Evolutionary conservation across 2,113 vertebrate genomes (phyloP).

Genomic region (Anseranas semipalmata): DNA sequence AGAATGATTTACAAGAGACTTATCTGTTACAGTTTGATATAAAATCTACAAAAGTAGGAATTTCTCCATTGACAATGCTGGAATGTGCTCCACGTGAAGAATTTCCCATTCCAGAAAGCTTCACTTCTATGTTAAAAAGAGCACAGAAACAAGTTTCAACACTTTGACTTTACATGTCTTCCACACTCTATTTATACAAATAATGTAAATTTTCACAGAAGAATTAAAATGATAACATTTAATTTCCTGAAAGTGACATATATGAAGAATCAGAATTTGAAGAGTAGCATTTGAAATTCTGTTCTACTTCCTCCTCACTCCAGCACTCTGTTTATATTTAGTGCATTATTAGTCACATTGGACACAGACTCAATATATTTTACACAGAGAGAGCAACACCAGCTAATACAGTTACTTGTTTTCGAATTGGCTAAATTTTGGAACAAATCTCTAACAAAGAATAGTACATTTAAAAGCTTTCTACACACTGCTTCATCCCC

Average conservation of each 20-base stretch:
- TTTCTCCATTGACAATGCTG: background rate
- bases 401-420: background rate
- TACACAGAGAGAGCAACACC: background rate
- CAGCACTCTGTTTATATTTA: background rate
- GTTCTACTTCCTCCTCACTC: background rate
- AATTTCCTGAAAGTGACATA: background rate
- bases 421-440: background rate
- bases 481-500: accelerated
- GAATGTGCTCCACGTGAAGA: background rate
- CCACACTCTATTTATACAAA: background rate
- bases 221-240: background rate
- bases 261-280: background rate
- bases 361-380: background rate
- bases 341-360: background rate
- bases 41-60: background rate
- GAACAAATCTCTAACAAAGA: background rate
- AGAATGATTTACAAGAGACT: background rate
- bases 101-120: background rate
- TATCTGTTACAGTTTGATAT: background rate
- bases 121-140: background rate
- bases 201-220: background rate
- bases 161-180: background rate
- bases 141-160: background rate
- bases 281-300: background rate
- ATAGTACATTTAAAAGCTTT: background rate